These are phyloP conservation scores for Myanophis thanlyinensis DNA, from an alignment of 2,113 vertebrate genomes.

Conservation along the genomic window DNA sequence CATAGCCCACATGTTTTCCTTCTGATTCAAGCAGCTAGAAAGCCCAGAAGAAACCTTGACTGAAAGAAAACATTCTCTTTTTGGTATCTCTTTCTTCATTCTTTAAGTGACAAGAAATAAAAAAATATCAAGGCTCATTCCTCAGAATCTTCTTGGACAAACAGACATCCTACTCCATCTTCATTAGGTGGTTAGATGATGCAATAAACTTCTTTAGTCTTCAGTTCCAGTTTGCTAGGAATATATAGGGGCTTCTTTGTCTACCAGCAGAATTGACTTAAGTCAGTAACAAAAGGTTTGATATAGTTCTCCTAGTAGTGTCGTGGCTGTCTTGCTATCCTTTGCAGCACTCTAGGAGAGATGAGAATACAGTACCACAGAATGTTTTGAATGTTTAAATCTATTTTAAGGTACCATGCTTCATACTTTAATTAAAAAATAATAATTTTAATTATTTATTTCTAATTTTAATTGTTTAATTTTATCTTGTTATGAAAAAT, in stretches of 20 bases:
- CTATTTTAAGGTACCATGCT: background rate
- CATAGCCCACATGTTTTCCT: conserved; percentile 68
- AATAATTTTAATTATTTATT: background rate
- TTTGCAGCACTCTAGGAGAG: background rate
- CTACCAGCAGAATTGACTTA: background rate
- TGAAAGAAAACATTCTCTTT: conserved; percentile 71
- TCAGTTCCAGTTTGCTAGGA: background rate
- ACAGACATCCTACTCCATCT: background rate
- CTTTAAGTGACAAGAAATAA: background rate
- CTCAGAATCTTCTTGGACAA: background rate
- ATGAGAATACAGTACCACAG: background rate
- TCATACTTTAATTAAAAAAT: background rate
- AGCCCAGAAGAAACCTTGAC: conserved; percentile 75
- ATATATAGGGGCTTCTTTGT: background rate
- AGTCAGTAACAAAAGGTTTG: background rate
- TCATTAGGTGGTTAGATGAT: background rate
- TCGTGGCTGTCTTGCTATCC: background rate
- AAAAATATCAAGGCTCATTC: background rate
- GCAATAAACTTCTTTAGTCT: background rate
- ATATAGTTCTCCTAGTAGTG: background rate
- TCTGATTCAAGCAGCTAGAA: conserved; percentile 67
- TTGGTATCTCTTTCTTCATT: background rate
- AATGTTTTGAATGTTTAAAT: background rate
- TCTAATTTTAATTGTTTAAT: background rate
- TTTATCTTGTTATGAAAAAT: background rate